Evolutionary conservation across 1,140 invertebrate species (phyloP).

Genomic region (Contarinia nasturtii): DNA sequence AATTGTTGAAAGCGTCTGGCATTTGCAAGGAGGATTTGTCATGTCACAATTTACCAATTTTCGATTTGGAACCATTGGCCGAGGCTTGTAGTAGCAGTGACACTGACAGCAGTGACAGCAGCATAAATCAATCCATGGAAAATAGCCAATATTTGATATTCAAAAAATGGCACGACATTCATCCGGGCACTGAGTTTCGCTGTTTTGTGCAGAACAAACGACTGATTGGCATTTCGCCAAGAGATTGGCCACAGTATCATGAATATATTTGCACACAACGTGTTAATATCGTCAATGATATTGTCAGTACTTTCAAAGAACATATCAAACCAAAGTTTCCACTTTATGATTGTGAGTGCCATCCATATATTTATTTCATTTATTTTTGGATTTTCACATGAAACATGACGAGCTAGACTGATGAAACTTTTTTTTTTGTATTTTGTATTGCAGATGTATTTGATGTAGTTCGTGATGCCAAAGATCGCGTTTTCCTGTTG

Average conservation of each 20-base stretch:
- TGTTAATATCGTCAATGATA: slow-evolving; percentile 33
- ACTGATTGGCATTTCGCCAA: slow-evolving; percentile 36
- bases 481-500: slow-evolving; percentile 33
- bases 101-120: slow-evolving; percentile 9
- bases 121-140: neutral
- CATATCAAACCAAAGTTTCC: slow-evolving; percentile 31
- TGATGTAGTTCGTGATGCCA: slow-evolving; percentile 30
- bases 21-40: slow-evolving; percentile 38
- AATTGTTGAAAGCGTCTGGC: slow-evolving; percentile 44
- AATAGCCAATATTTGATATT: slow-evolving; percentile 28
- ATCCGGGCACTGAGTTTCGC: slow-evolving; percentile 41
- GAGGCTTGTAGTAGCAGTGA: slow-evolving; percentile 2
- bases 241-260: slow-evolving; percentile 32
- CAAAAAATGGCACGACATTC: slow-evolving; percentile 38
- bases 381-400: neutral
- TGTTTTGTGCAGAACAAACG: slow-evolving; percentile 38
- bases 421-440: neutral
- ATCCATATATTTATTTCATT: too few species aligned
- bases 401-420: neutral
- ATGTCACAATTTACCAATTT: slow-evolving; percentile 15
- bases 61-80: neutral
- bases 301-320: slow-evolving; percentile 31
- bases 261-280: slow-evolving; percentile 29
- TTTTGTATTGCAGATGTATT: slow-evolving; percentile 27
- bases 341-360: slow-evolving; percentile 31